A percentile compares a stretch with the other conserved stretches of the same genome.
phyloP scores from a whole-genome alignment of 2,797 vertebrate genomes.

The Vultur gryphus region DNA sequence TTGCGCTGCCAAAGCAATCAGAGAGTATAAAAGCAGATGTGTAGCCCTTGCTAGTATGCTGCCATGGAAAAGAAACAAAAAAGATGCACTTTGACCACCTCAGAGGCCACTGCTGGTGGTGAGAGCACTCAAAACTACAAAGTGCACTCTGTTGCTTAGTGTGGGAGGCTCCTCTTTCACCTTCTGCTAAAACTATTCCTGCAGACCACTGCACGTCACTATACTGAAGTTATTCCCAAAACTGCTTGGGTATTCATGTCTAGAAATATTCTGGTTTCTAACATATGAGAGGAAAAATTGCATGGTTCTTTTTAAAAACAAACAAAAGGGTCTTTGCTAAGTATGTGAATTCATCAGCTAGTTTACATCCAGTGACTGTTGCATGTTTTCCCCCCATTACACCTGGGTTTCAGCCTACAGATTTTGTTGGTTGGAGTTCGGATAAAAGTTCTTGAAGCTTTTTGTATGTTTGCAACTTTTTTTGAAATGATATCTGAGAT shows the following conservation, averaged over 20 bases:
- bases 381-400: background rate
- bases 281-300: background rate
- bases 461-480: background rate
- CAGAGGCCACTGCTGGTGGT: background rate
- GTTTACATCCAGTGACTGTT: background rate
- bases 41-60: background rate
- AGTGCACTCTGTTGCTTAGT: background rate
- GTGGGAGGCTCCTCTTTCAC: background rate
- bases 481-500: background rate
- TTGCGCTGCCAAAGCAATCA: background rate
- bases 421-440: background rate
- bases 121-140: background rate
- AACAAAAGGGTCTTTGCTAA: background rate
- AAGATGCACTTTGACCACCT: background rate
- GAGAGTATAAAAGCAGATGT: background rate
- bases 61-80: background rate
- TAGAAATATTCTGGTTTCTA: background rate
- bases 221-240: background rate
- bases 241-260: accelerated
- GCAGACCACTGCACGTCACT: background rate
- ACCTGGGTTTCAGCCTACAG: background rate
- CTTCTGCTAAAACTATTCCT: background rate
- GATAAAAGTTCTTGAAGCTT: background rate
- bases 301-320: background rate
- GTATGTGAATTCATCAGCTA: background rate